phyloP scores from a whole-genome alignment of 2,888 invertebrate genomes.

The Pyrrhosoma nymphula region DNA sequence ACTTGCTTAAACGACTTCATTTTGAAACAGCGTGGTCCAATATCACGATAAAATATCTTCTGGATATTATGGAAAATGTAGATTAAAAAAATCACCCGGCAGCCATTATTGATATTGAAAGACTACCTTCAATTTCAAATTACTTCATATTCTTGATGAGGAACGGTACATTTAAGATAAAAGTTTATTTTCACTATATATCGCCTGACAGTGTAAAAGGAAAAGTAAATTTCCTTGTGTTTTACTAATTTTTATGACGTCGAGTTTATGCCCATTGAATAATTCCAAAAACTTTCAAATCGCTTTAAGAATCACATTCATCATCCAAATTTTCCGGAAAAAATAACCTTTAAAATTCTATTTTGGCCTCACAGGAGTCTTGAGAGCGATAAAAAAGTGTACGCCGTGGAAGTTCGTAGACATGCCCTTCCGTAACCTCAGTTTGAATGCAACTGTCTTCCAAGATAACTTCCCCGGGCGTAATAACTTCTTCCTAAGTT shows the following conservation, averaged over 20 bases:
- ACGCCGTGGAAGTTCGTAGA: not conserved
- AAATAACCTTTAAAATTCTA: not conserved
- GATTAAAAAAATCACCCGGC: no score
- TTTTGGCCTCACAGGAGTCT: not conserved
- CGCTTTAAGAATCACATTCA: not conserved
- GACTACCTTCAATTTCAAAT: no score
- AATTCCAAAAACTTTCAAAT: not conserved
- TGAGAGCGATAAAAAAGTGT: not conserved
- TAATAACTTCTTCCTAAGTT: conserved; percentile 20
- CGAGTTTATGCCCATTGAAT: not conserved
- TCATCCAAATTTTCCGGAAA: not conserved
- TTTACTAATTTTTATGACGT: not conserved
- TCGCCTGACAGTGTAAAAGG: no score
- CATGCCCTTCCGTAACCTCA: conserved; percentile 37
- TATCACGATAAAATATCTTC: no score
- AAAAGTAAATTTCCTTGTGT: not conserved
- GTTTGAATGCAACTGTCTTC: conserved; percentile 16
- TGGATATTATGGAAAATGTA: no score
- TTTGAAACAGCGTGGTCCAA: no score
- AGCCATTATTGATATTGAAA: no score
- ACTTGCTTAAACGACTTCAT: no score
- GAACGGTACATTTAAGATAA: no score
- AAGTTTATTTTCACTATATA: no score
- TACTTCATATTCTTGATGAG: no score
- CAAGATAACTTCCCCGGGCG: conserved; percentile 1